These are phyloP conservation scores for Frankliniella fusca DNA, from an alignment of 2,888 invertebrate genomes.

Conservation along the genomic window DNA sequence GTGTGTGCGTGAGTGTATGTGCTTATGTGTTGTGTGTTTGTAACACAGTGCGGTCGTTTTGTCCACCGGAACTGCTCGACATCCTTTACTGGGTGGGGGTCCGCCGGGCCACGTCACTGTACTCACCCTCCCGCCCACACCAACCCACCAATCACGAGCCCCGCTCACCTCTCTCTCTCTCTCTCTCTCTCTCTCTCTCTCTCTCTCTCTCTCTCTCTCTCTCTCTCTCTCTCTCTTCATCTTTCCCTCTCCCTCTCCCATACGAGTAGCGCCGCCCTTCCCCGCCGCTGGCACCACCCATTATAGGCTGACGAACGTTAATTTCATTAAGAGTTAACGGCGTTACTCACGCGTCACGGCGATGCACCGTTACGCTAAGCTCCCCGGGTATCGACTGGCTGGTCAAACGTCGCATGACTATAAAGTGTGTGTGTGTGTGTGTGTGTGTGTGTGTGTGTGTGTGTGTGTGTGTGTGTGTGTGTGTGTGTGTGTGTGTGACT, in stretches of 20 bases:
- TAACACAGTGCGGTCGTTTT: conserved; percentile 18
- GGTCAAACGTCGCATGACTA: too few relatives aligned
- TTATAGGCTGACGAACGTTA: background rate
- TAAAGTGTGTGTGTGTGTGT: too few relatives aligned
- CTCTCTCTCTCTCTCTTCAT: background rate
- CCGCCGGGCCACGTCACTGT: background rate
- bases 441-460: too few relatives aligned
- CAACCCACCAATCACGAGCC: background rate
- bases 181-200: background rate
- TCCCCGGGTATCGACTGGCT: too few relatives aligned
- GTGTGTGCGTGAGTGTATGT: too few relatives aligned
- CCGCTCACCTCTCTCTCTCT: background rate
- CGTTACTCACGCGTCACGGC: background rate
- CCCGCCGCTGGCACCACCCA: background rate
- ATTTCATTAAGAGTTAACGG: conserved; percentile 25
- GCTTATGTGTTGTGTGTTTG: background rate
- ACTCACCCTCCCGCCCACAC: background rate
- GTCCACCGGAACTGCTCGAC: conserved; percentile 10
- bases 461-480: too few relatives aligned
- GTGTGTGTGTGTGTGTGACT: too few relatives aligned
- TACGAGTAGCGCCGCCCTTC: background rate
- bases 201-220: background rate
- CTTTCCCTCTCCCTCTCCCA: background rate
- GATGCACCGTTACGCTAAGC: background rate
- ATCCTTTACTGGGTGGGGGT: background rate